Evolutionary conservation across 2,113 vertebrate species (phyloP).

Genomic region (Etheostoma cragini): DNA sequence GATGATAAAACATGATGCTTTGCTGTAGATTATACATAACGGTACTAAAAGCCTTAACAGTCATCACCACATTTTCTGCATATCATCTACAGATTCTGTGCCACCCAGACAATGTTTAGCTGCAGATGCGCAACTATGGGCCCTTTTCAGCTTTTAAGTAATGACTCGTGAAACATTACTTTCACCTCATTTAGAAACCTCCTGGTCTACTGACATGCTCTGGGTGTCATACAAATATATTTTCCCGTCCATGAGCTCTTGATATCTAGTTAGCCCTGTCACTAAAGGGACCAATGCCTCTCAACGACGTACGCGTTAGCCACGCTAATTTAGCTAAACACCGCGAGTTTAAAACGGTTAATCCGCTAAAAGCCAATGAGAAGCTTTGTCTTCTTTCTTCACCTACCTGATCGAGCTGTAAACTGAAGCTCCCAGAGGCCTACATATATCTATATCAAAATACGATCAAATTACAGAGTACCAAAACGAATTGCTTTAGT

Average conservation of each 20-base stretch:
- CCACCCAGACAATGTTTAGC: neutral
- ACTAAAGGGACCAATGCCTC: slow-evolving; percentile 8
- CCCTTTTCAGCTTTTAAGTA: neutral
- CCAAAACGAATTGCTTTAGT: neutral
- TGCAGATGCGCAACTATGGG: neutral
- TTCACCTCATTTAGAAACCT: neutral
- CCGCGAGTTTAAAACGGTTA: neutral
- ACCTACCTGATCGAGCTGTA: slow-evolving; percentile 54
- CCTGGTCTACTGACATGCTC: neutral
- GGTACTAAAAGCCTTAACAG: neutral
- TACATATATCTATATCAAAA: slow-evolving; percentile 36
- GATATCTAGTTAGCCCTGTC: neutral
- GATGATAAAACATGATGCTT: neutral
- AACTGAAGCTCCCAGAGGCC: neutral
- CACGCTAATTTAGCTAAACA: slow-evolving; percentile 40
- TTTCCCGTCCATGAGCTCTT: neutral
- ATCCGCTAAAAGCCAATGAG: no score
- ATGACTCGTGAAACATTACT: neutral
- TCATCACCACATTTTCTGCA: no score
- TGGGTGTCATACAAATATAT: neutral
- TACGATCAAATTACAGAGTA: neutral
- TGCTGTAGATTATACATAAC: neutral
- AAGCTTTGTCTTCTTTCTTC: neutral
- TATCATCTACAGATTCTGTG: neutral
- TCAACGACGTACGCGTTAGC: slow-evolving; percentile 40